phyloP scores from a whole-genome alignment of 1,140 invertebrate species.

The Monomorium pharaonis region DNA sequence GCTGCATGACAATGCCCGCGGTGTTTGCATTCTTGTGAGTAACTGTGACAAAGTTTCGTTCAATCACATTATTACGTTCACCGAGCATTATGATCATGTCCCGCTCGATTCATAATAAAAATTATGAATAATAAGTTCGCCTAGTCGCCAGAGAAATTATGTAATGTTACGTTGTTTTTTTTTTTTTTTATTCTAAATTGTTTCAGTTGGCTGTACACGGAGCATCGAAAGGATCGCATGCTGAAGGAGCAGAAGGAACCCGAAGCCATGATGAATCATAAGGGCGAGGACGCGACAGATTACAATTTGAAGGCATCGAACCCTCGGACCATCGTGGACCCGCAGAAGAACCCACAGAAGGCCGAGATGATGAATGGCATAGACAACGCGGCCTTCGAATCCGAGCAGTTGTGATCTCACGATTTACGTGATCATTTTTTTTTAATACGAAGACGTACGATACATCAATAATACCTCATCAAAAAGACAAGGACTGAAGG shows the following conservation, averaged over 20 bases:
- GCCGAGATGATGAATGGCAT: slow-evolving; percentile 69
- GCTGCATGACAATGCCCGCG: slow-evolving; percentile 90
- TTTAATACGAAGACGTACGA: slow-evolving; percentile 22
- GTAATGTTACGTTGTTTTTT: background rate
- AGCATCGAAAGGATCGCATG: slow-evolving; percentile 83
- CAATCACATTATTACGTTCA: background rate
- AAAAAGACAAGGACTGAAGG: background rate
- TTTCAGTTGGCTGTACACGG: slow-evolving; percentile 87
- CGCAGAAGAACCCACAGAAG: slow-evolving; percentile 61
- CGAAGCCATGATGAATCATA: slow-evolving; percentile 58
- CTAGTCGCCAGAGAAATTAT: background rate
- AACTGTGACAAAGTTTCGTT: background rate
- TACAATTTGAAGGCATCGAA: slow-evolving; percentile 32
- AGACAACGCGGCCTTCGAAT: slow-evolving; percentile 78
- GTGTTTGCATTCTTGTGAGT: slow-evolving; percentile 92
- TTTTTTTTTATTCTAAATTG: too few species aligned
- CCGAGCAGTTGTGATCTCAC: slow-evolving; percentile 72
- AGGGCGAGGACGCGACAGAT: slow-evolving; percentile 43
- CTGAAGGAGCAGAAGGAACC: slow-evolving; percentile 69
- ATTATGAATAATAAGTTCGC: slow-evolving; percentile 33
- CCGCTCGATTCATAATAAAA: background rate
- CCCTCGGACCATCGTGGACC: slow-evolving; percentile 9
- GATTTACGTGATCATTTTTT: slow-evolving; percentile 39
- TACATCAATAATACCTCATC: slow-evolving; percentile 52
- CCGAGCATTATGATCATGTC: background rate